phyloP scores from a whole-genome alignment of 2,797 vertebrate species.

The Mormyrus hasselquistii region DNA sequence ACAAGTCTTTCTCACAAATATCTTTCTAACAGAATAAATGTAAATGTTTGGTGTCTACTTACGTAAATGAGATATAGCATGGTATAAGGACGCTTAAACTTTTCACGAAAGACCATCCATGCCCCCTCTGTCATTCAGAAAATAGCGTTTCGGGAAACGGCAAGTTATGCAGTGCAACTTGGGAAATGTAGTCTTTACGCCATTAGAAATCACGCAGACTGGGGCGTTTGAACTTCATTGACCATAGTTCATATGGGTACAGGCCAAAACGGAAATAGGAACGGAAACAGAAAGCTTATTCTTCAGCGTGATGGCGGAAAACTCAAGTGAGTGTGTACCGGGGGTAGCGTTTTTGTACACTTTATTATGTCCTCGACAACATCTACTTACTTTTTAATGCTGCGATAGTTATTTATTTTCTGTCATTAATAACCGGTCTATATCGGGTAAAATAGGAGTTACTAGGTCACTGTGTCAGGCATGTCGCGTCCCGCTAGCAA shows the following conservation, averaged over 20 bases:
- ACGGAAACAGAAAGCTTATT: conserved; percentile 8
- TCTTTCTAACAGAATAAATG: background rate
- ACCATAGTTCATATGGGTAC: conserved; percentile 9
- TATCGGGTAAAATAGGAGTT: background rate
- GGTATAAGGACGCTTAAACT: background rate
- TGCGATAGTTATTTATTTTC: background rate
- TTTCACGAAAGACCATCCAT: background rate
- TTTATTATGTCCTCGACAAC: background rate
- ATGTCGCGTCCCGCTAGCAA: background rate
- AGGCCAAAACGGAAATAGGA: background rate
- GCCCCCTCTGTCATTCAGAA: conserved; percentile 34
- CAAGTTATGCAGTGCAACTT: background rate
- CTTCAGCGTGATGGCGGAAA: conserved; percentile 41
- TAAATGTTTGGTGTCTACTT: background rate
- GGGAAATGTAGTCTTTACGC: conserved; percentile 33
- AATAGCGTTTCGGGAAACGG: background rate
- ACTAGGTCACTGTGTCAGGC: background rate
- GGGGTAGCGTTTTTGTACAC: background rate
- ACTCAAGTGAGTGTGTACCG: conserved; percentile 35
- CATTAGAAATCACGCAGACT: background rate
- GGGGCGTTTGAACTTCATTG: conserved; percentile 26
- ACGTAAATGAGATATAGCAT: background rate
- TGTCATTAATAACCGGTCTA: background rate
- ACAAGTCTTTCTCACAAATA: background rate
- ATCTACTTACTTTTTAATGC: background rate